These are phyloP conservation scores for Maniola hyperantus DNA, from an alignment of 2,888 invertebrate genomes.

Conservation along the genomic window DNA sequence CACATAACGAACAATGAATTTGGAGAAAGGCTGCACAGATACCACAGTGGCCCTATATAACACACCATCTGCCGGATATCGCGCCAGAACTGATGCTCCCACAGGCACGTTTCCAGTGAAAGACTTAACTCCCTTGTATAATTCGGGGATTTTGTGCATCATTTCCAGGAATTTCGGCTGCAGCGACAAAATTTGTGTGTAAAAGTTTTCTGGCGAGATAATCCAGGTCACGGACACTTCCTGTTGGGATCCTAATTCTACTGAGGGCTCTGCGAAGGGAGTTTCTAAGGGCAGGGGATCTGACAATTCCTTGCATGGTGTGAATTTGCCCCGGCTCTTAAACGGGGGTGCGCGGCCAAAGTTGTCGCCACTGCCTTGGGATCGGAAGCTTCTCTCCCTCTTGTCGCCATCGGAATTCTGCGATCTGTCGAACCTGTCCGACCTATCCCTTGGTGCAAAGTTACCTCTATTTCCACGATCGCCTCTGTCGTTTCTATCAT, in stretches of 20 bases:
- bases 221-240: slow-evolving; percentile 88
- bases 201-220: slow-evolving; percentile 88
- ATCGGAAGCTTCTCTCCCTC: slow-evolving; percentile 58
- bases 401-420: slow-evolving; percentile 59
- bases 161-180: slow-evolving; percentile 84
- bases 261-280: slow-evolving; percentile 69
- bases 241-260: slow-evolving; percentile 79
- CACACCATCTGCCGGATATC: slow-evolving; percentile 87
- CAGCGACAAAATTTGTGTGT: slow-evolving; percentile 80
- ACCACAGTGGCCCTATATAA: slow-evolving; percentile 87
- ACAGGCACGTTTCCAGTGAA: slow-evolving; percentile 70
- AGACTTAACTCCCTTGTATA: slow-evolving; percentile 82
- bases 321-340: slow-evolving; percentile 62
- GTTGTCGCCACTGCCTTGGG: slow-evolving; percentile 56
- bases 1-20: slow-evolving; percentile 87
- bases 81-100: slow-evolving; percentile 86
- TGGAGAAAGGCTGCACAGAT: slow-evolving; percentile 80
- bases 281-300: slow-evolving; percentile 76
- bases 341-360: slow-evolving; percentile 58
- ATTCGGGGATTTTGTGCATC: slow-evolving; percentile 87
- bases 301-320: slow-evolving; percentile 61
- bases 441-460: slow-evolving; percentile 67
- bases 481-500: slow-evolving; percentile 49
- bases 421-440: slow-evolving; percentile 57
- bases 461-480: slow-evolving; percentile 52